Percentiles rank a stretch among this genome's conserved stretches.
phyloP scores from a whole-genome alignment of 2,888 invertebrate genomes.

The Zelleria hepariella region DNA sequence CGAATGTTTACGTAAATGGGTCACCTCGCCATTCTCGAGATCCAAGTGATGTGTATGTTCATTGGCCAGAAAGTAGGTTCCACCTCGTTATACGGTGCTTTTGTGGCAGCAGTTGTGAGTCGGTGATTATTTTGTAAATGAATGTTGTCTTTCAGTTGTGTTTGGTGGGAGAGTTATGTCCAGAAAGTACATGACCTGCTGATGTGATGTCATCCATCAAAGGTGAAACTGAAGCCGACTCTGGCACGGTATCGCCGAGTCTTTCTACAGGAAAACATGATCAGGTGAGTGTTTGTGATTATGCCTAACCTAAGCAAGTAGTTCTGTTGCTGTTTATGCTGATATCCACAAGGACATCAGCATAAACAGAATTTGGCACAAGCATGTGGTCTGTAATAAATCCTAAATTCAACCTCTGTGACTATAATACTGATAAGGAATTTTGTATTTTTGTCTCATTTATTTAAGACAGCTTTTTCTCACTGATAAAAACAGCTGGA shows the following conservation, averaged over 20 bases:
- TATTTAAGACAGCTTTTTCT: too few species aligned
- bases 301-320: too few species aligned
- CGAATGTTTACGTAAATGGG: conserved; percentile 71
- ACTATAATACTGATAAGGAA: not conserved
- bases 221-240: conserved; percentile 72
- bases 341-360: too few species aligned
- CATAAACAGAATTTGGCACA: too few species aligned
- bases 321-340: too few species aligned
- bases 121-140: not conserved
- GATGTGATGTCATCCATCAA: conserved; percentile 70
- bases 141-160: conserved; percentile 30
- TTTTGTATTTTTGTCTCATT: not conserved
- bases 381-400: too few species aligned
- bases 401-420: not conserved
- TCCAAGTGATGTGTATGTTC: conserved; percentile 3
- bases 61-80: not conserved
- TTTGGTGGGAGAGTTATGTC: conserved; percentile 67
- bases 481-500: not conserved
- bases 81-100: not conserved
- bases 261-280: conserved; percentile 59
- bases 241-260: conserved; percentile 68
- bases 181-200: conserved; percentile 57
- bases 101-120: not conserved
- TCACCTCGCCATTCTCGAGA: conserved; percentile 64
- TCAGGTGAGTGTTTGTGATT: conserved; percentile 41